Base-by-base conservation (phyloP, 2,888 invertebrate species). In the Lasioglossum leucozonium region DNA sequence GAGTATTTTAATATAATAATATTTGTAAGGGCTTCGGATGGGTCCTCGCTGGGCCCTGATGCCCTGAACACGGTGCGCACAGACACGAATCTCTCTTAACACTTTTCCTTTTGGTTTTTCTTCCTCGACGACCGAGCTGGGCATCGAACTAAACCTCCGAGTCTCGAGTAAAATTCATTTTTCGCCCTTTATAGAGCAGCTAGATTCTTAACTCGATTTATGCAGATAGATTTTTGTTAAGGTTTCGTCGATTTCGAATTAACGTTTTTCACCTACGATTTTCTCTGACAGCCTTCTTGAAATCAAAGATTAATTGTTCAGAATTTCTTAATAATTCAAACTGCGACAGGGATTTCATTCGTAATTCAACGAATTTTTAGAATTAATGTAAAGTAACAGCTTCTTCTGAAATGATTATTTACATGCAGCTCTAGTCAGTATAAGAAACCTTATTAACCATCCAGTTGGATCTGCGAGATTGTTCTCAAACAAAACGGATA, bases 1-100 rank as follows among this genome's bases (percentile, higher is more conserved):
- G 92, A 93, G 92, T 92, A 93, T 93, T 94, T 94, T 93, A 93
- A 91, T 92, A 92, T 72, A 75, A 73, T 93, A 92, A 91, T 86
- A 86, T 78, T 90, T 90, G 86, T 90, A 87, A 83, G 81, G 58
- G 84, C 78, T 22, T 10, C 67, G n/a, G 82, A 47, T 37, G 72
- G 72, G 55, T 62, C 34, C 74, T 72, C 76, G n/a, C 40, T 79
- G 40, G 73, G 72, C 78, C 74, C 74, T 71, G 75, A 72, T 71
- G 83, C 76, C 79, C 85, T 67, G 71, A 77, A 84, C 79, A 85
- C 78, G 85, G 85, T 87, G 81, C 85, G 89, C 86, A 87, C 89
- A 89, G 37, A 67, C 88, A 90, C 77, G 77, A 82, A 88, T 88
- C 86, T 76, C 88, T 88, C 81, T 84, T 34, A n/a, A 82, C 80